Evolutionary conservation across 2,888 invertebrate species (phyloP), one percentile per base, ranked within the genome.

Genomic region (Parthenolecanium corni): DNA sequence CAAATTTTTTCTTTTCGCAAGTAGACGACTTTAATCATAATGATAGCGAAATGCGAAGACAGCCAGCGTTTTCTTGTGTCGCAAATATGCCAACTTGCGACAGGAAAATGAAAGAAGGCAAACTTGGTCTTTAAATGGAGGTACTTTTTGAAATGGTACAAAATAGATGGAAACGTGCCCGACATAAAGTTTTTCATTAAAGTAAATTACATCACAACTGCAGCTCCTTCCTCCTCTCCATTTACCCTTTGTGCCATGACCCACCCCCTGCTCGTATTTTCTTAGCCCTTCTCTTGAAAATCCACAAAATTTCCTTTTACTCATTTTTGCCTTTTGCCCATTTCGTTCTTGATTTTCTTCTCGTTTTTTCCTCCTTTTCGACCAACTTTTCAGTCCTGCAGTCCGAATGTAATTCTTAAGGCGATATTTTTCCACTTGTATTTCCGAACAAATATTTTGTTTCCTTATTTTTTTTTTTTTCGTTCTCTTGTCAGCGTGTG

Each of bases 151-250:
- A 57, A 57, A 57, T 57, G 47, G 47, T 46, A 57, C 25, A 57
- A 57, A 57, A 57, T 57, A 46, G 57, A 57, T 57, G 57, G 57
- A 57, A 57, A 57, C 57, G 57, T 57, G 57, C 57, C 36, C 57
- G 57, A 57, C 57, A 57, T 57, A 57, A 57, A 57, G 47, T 57
- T 57, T 57, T 57, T 57, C 57, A 57, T 57, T 57, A 57, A 57
- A 57, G 46, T 57, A 57, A 46, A 57, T 57, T 47, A 47, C 57
- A 46, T 46, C 47, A 36, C 47, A 57, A 57, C 57, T 47, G 47
- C 25, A 47, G 18, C 20, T 21, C 12, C 38, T 20, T 31, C 46
- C 31, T 20, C 18, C 18, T 57, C 46, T 18, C 14, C 23, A 20
- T 23, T 54, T 54, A 23, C 40, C 42, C 23, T 25, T 56, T 44